Evolutionary conservation across 2,888 invertebrate genomes (phyloP).

Genomic region (Ischnus inquisitorius): DNA sequence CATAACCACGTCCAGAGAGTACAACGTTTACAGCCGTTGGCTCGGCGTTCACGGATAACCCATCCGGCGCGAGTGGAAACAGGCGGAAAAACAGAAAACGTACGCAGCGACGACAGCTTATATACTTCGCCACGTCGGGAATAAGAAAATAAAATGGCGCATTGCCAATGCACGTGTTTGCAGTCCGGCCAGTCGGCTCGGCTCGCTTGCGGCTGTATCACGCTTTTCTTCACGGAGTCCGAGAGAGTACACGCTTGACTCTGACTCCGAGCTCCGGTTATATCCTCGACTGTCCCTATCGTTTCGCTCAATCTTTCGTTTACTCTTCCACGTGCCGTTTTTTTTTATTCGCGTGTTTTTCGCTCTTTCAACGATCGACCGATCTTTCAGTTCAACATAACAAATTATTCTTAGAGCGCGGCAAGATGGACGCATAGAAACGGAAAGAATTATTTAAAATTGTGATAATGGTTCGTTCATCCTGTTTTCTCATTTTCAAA

Average conservation of each 20-base stretch:
- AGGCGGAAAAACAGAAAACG: conserved; percentile 32
- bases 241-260: conserved; percentile 45
- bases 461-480: too few relatives aligned
- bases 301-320: background rate
- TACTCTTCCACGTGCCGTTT: background rate
- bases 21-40: conserved; percentile 19
- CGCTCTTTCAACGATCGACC: too few relatives aligned
- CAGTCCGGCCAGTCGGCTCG: background rate
- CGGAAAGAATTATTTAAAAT: too few relatives aligned
- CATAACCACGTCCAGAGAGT: background rate
- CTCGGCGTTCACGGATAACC: conserved; percentile 20
- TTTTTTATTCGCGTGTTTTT: too few relatives aligned
- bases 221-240: conserved; percentile 73
- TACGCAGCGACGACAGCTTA: conserved; percentile 37
- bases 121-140: conserved; percentile 26
- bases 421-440: too few relatives aligned
- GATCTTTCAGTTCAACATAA: too few relatives aligned
- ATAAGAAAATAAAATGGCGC: conserved; percentile 78
- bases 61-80: conserved; percentile 19
- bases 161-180: conserved; percentile 77
- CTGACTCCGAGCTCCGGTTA: conserved; percentile 1
- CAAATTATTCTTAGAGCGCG: too few relatives aligned
- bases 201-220: conserved; percentile 66
- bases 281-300: background rate
- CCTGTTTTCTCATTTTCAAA: too few relatives aligned